Conservation (phyloP, 1,140 invertebrate genomes). For the Neodiprion virginianus region DNA sequence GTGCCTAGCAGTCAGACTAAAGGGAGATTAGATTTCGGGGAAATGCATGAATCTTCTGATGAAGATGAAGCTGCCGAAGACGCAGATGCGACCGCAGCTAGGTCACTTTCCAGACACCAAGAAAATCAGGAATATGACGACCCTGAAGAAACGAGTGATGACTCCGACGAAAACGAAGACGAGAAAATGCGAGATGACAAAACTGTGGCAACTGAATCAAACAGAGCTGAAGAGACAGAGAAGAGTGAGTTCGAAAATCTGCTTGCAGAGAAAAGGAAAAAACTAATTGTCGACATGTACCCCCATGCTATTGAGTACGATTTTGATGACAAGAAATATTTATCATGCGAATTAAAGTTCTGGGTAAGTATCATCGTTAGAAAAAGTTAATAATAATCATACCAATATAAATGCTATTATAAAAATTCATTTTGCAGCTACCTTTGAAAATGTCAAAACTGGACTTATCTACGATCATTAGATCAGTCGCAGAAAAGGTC, state of each 20-base stretch:
- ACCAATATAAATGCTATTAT: constrained; percentile 22
- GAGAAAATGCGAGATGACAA: constrained; percentile 46
- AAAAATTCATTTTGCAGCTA: constrained; percentile 60
- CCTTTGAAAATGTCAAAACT: constrained; percentile 70
- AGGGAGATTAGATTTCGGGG: constrained; percentile 49
- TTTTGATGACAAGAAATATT: constrained; percentile 74
- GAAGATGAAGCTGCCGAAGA: constrained; percentile 67
- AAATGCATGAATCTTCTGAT: constrained; percentile 68
- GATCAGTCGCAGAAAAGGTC: constrained; percentile 74
- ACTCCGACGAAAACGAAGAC: constrained; percentile 53
- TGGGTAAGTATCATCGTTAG: constrained; percentile 58
- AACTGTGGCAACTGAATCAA: constrained; percentile 58
- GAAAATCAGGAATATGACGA: constrained; percentile 82
- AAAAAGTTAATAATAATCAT: constrained; percentile 18
- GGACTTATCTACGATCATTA: constrained; percentile 82
- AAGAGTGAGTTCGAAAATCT: constrained; percentile 43
- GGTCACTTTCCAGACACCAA: constrained; percentile 64
- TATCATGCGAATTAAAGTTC: constrained; percentile 79
- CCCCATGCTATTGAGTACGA: constrained; percentile 70
- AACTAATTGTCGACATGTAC: constrained; percentile 52
- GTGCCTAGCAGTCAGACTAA: not conserved
- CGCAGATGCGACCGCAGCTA: constrained; percentile 67
- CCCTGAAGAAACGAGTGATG: constrained; percentile 74
- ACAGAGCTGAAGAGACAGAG: constrained; percentile 63
- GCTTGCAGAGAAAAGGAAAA: constrained; percentile 52